Evolutionary conservation across 2,797 vertebrate genomes (phyloP).

Genomic region (Masticophis lateralis): DNA sequence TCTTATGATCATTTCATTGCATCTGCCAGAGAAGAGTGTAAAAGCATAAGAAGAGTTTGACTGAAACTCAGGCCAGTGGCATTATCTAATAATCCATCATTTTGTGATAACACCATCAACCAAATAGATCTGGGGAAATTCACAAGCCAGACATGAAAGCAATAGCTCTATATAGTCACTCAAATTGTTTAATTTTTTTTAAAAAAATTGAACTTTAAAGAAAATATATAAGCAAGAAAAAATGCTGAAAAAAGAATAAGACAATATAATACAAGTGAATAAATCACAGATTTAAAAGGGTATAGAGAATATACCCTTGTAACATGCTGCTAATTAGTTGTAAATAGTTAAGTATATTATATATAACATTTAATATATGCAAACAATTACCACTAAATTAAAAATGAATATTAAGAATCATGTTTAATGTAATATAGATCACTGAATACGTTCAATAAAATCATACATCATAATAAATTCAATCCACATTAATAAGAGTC

Average conservation of each 20-base stretch:
- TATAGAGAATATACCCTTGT: neutral
- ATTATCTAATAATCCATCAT: neutral
- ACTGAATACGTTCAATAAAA: neutral
- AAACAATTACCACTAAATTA: neutral
- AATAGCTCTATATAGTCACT: neutral
- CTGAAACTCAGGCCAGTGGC: neutral
- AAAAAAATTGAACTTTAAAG: neutral
- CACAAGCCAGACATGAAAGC: neutral
- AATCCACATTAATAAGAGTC: neutral
- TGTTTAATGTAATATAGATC: neutral
- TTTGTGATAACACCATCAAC: neutral
- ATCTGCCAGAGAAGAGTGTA: neutral
- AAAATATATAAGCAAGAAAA: neutral
- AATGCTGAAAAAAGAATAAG: neutral
- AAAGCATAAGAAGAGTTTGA: neutral
- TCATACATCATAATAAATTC: neutral
- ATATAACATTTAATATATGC: neutral
- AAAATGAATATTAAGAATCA: neutral
- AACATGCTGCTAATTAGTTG: neutral
- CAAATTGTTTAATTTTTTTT: neutral
- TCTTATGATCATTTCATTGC: neutral
- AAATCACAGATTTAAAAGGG: neutral
- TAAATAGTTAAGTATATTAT: neutral
- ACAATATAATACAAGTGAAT: neutral
- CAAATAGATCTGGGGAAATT: neutral